Evolutionary conservation across 2,113 vertebrate genomes (phyloP).

Genomic region (Indicator indicator): DNA sequence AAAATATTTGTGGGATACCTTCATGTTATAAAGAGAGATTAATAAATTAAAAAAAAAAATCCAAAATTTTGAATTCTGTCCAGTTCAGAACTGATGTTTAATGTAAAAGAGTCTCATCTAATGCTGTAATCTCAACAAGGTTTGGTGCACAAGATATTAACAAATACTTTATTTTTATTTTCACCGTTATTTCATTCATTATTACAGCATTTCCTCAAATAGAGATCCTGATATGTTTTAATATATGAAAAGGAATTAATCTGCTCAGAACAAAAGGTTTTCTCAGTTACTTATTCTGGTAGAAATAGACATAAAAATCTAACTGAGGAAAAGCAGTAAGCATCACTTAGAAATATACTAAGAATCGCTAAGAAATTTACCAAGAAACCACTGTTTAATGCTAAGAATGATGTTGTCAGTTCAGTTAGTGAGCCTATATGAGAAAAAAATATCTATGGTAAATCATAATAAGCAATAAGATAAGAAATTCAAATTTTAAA

Average conservation of each 20-base stretch:
- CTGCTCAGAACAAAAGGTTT: neutral
- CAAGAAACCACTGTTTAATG: neutral
- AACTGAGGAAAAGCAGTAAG: neutral
- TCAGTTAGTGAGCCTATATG: neutral
- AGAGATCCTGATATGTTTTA: neutral
- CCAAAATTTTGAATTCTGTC: neutral
- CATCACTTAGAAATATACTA: neutral
- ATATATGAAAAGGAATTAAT: neutral
- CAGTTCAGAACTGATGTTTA: neutral
- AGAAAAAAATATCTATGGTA: neutral
- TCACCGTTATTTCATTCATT: neutral
- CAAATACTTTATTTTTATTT: neutral
- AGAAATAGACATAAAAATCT: neutral
- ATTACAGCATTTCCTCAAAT: neutral
- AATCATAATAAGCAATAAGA: neutral
- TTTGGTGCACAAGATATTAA: neutral
- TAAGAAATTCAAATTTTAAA: neutral
- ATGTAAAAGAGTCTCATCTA: neutral
- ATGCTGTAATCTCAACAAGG: neutral
- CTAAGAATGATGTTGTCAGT: neutral
- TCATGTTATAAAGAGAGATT: neutral
- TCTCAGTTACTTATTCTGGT: neutral
- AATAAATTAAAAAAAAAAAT: neutral
- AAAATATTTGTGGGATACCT: neutral
- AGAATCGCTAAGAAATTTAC: neutral